Evolutionary conservation across 2,113 vertebrate genomes (phyloP).

Genomic region (Rhegmatorhina hoffmannsi): DNA sequence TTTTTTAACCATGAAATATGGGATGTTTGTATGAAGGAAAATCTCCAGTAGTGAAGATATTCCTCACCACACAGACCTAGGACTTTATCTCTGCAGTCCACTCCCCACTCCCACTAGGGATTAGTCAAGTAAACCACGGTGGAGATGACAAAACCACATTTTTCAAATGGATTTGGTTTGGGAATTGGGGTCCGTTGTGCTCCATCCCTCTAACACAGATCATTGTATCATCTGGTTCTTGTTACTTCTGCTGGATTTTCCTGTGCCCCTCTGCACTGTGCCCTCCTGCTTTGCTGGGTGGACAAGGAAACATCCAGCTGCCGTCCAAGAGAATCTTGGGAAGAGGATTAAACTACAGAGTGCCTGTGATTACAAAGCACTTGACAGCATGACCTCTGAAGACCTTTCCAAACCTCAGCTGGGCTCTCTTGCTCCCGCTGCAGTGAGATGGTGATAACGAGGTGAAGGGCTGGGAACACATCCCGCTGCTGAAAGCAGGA

Average conservation of each 20-base stretch:
- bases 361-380: background rate
- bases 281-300: background rate
- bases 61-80: background rate
- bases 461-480: background rate
- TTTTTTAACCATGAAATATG: background rate
- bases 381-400: background rate
- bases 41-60: background rate
- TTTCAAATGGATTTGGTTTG: background rate
- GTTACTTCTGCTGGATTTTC: background rate
- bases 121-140: background rate
- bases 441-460: background rate
- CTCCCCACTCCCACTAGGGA: background rate
- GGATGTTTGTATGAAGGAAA: background rate
- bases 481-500: background rate
- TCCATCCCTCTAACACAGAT: slow-evolving; percentile 69
- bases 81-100: background rate
- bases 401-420: background rate
- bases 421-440: background rate
- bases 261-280: background rate
- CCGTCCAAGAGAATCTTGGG: background rate
- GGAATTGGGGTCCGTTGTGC: background rate
- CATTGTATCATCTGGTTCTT: background rate
- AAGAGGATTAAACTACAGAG: background rate
- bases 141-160: background rate
- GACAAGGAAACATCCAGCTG: background rate